These are phyloP conservation scores for Andricus quercusramuli DNA, from an alignment of 2,888 invertebrate species.

Conservation along the genomic window DNA sequence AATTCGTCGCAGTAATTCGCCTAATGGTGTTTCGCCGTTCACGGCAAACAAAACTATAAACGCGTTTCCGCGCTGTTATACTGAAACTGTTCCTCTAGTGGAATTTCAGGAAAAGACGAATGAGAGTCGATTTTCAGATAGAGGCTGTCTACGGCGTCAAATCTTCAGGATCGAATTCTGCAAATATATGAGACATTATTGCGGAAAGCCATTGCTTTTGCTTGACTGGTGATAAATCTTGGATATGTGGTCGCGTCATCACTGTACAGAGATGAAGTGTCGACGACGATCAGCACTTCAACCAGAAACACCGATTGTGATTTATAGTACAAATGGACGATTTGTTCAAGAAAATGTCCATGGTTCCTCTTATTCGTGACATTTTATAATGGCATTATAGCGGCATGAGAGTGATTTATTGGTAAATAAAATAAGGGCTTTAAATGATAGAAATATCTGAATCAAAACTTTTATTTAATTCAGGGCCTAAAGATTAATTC, in stretches of 20 bases:
- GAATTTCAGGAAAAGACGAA: neutral
- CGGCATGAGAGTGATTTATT: neutral
- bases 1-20: neutral
- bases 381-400: neutral
- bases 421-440: neutral
- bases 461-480: neutral
- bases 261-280: slow-evolving; percentile 1
- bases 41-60: neutral
- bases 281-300: neutral
- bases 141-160: neutral
- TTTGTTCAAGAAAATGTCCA: neutral
- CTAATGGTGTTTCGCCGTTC: neutral
- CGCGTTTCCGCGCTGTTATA: neutral
- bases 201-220: neutral
- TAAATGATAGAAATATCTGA: neutral
- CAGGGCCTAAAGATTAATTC: no score
- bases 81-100: neutral
- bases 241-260: slow-evolving; percentile 3
- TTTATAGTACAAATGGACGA: neutral
- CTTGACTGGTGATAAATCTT: slow-evolving; percentile 9
- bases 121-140: neutral
- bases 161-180: neutral
- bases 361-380: neutral
- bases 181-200: neutral
- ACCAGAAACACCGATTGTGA: neutral